Evolutionary conservation across 2,113 vertebrate species (phyloP).

Genomic region (Pristiophorus japonicus): DNA sequence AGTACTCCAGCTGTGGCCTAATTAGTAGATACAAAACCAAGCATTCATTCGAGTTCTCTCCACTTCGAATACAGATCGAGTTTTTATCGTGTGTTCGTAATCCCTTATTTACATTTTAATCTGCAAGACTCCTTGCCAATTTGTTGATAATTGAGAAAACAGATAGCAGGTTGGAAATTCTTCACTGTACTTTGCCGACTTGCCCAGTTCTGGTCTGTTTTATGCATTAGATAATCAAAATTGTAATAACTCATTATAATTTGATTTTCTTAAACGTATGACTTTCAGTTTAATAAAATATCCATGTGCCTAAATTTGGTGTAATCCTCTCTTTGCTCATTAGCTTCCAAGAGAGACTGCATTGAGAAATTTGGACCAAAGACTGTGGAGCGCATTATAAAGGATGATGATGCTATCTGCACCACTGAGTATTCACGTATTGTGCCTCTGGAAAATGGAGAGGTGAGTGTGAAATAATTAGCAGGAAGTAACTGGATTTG

Average conservation of each 20-base stretch:
- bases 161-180: background rate
- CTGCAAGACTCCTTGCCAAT: background rate
- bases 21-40: background rate
- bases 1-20: too few relatives aligned
- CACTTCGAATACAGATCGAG: background rate
- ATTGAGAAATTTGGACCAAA: constrained; percentile 80
- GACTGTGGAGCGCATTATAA: constrained; percentile 74
- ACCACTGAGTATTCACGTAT: constrained; percentile 88
- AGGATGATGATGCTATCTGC: constrained; percentile 73
- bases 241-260: background rate
- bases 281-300: background rate
- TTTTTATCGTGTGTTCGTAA: background rate
- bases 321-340: background rate
- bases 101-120: background rate
- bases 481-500: too few relatives aligned
- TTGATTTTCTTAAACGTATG: background rate
- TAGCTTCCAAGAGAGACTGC: constrained; percentile 89
- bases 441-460: constrained; percentile 89
- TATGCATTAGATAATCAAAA: background rate
- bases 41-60: background rate
- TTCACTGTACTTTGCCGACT: background rate
- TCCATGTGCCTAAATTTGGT: background rate
- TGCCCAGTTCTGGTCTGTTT: background rate
- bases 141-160: background rate
- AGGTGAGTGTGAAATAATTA: constrained; percentile 58